Evolutionary conservation across 2,797 vertebrate genomes (phyloP).

Genomic region (Diplodus sargus): DNA sequence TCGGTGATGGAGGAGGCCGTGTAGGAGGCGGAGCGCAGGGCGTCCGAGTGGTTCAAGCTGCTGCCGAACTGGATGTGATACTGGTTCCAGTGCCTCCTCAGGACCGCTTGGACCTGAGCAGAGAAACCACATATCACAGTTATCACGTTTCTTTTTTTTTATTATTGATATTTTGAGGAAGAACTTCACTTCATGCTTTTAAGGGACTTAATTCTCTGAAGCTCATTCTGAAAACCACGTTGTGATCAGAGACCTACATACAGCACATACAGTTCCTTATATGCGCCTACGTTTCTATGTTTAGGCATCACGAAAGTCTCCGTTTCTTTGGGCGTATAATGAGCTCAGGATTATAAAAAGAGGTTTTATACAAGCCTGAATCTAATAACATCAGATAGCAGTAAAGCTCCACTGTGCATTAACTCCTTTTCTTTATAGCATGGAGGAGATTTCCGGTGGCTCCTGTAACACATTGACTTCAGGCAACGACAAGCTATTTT

Average conservation of each 20-base stretch:
- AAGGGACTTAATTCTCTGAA: no score
- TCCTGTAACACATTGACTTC: slow-evolving; percentile 23
- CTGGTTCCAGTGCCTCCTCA: slow-evolving; percentile 96
- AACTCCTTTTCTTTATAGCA: background rate
- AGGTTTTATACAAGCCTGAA: background rate
- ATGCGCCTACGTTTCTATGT: background rate
- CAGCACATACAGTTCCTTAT: background rate
- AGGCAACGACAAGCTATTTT: slow-evolving; percentile 27
- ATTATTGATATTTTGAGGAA: no score
- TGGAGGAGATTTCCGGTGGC: background rate
- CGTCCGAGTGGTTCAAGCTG: slow-evolving; percentile 91
- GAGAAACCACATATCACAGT: slow-evolving; percentile 18
- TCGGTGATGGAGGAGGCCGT: slow-evolving; percentile 89
- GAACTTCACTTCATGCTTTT: background rate
- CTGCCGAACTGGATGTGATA: slow-evolving; percentile 94
- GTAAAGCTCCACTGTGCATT: background rate
- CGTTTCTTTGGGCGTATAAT: background rate
- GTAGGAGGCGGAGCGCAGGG: slow-evolving; percentile 88
- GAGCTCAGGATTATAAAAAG: background rate
- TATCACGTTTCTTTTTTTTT: background rate
- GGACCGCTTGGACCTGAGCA: slow-evolving; percentile 91
- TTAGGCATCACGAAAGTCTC: no score
- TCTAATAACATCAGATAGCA: background rate
- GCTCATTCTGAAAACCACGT: no score
- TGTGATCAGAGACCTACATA: background rate